phyloP scores from a whole-genome alignment of 1,140 invertebrate genomes.

The Leptinotarsa texana region DNA sequence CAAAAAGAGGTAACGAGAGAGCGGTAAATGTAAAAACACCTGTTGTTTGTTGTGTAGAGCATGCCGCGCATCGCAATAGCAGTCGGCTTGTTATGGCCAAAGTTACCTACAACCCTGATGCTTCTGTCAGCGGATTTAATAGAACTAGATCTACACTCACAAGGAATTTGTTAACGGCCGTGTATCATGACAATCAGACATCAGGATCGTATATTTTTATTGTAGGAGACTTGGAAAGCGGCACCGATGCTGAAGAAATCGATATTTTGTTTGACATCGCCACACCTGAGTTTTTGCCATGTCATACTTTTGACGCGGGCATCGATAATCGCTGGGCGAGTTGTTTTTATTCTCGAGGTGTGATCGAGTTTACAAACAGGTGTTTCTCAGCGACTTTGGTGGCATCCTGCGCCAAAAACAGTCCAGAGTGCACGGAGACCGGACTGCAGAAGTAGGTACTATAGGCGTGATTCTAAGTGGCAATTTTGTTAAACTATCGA shows the following conservation, averaged over 20 bases:
- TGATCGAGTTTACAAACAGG: not conserved
- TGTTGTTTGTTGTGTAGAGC: constrained; percentile 48
- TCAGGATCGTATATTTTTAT: constrained; percentile 42
- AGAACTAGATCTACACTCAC: constrained; percentile 49
- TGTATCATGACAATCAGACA: constrained; percentile 52
- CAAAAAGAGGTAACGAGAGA: constrained; percentile 49
- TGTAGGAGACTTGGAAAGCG: constrained; percentile 17
- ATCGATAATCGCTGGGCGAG: constrained; percentile 30
- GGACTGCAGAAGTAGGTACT: too few relatives aligned
- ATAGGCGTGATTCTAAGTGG: too few relatives aligned
- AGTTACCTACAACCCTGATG: constrained; percentile 45
- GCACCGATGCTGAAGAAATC: constrained; percentile 13
- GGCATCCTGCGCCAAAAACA: too few relatives aligned
- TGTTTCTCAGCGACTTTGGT: not conserved
- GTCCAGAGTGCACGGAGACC: too few relatives aligned
- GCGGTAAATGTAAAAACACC: constrained; percentile 49
- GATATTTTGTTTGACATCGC: constrained; percentile 23
- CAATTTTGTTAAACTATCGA: too few relatives aligned
- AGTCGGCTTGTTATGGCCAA: constrained; percentile 51
- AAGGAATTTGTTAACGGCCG: constrained; percentile 47
- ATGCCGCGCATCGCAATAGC: constrained; percentile 51
- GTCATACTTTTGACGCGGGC: constrained; percentile 39
- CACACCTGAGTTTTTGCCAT: constrained; percentile 29
- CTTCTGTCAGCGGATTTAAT: constrained; percentile 35
- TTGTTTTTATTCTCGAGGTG: constrained; percentile 24